A percentile compares a stretch with the other conserved stretches of the same genome.
These are phyloP conservation scores for Salvelinus fontinalis DNA, from an alignment of 2,113 vertebrate genomes.

Conservation along the genomic window DNA sequence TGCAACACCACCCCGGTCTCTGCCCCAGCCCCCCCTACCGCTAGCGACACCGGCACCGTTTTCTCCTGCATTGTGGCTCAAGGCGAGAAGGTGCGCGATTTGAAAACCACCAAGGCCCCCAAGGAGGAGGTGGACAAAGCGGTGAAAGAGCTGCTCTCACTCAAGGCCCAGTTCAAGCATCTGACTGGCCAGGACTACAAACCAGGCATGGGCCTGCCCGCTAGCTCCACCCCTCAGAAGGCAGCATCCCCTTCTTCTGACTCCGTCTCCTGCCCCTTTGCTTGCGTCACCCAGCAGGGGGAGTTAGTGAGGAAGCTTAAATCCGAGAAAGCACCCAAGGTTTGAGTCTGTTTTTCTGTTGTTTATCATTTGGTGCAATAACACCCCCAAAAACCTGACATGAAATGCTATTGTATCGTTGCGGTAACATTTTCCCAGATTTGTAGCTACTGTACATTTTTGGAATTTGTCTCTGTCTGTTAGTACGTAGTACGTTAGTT, in stretches of 20 bases:
- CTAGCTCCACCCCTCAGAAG: slow-evolving; percentile 19
- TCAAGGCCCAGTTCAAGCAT: slow-evolving; percentile 90
- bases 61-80: slow-evolving; percentile 82
- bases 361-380: background rate
- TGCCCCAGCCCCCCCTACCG: slow-evolving; percentile 8
- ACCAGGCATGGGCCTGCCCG: slow-evolving; percentile 76
- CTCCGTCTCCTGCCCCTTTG: slow-evolving; percentile 53
- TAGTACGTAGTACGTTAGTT: too few species aligned
- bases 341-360: slow-evolving; percentile 32
- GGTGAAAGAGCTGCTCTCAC: slow-evolving; percentile 83
- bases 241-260: slow-evolving; percentile 24
- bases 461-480: too few species aligned
- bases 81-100: slow-evolving; percentile 85
- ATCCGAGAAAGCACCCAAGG: slow-evolving; percentile 80
- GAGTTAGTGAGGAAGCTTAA: slow-evolving; percentile 80
- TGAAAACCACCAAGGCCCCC: slow-evolving; percentile 86
- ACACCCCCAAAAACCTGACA: background rate
- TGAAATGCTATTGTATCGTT: too few species aligned
- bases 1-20: slow-evolving; percentile 22
- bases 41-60: slow-evolving; percentile 60
- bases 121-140: slow-evolving; percentile 91
- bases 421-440: too few species aligned
- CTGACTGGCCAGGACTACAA: slow-evolving; percentile 90
- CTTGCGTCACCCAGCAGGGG: slow-evolving; percentile 75
- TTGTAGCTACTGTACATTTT: too few species aligned